phyloP scores from a whole-genome alignment of 2,113 vertebrate genomes.

The Corythornis cristatus region DNA sequence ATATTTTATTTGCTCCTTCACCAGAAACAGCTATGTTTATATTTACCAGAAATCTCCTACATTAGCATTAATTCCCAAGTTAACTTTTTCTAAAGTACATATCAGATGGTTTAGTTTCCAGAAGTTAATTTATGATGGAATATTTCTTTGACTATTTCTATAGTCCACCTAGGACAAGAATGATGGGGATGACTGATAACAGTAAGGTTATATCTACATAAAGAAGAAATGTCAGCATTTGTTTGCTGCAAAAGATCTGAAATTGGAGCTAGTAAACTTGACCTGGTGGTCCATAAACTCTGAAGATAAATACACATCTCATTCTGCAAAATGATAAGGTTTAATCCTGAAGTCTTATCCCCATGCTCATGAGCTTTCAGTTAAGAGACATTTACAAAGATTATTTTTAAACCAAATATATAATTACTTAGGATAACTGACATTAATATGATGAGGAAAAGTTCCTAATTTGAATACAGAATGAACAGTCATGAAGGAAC shows the following conservation, averaged over 20 bases:
- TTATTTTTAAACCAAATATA: background rate
- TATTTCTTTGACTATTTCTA: background rate
- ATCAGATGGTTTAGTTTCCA: background rate
- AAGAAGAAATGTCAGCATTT: background rate
- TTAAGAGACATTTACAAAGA: background rate
- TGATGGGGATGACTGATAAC: background rate
- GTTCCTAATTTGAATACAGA: background rate
- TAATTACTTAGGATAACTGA: background rate
- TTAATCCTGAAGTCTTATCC: background rate
- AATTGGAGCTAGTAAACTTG: background rate
- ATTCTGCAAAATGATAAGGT: background rate
- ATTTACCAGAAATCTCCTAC: background rate
- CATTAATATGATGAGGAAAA: background rate
- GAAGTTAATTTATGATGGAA: background rate
- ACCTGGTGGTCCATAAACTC: background rate
- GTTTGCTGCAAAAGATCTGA: background rate
- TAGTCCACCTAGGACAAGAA: background rate
- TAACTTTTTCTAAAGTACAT: background rate
- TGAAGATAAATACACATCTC: background rate
- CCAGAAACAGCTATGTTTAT: constrained; percentile 18
- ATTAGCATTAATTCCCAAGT: background rate
- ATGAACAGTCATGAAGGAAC: background rate
- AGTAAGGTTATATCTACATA: background rate
- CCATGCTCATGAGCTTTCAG: background rate
- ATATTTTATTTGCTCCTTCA: background rate